phyloP scores from a whole-genome alignment of 2,888 invertebrate genomes.

The Tridacna gigas region DNA sequence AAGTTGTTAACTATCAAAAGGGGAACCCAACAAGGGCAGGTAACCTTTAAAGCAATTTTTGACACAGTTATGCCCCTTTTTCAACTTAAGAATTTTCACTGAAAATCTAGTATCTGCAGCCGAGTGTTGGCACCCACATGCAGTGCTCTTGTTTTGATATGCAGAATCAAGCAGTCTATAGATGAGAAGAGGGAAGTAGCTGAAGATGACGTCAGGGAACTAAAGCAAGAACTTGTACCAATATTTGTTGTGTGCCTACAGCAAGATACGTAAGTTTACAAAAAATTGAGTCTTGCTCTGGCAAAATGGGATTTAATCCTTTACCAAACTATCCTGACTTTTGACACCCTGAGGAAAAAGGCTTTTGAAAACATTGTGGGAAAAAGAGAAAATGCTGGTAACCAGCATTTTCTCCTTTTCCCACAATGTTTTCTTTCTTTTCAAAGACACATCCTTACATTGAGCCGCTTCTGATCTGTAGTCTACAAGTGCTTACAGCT shows the following conservation, averaged over 20 bases:
- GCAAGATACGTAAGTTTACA: constrained; percentile 76
- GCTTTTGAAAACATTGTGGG: background rate
- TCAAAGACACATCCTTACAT: too few species aligned
- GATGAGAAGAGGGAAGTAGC: constrained; percentile 66
- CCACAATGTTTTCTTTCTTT: background rate
- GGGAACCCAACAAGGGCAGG: too few species aligned
- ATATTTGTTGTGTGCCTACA: constrained; percentile 80
- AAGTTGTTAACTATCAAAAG: too few species aligned
- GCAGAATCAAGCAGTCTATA: constrained; percentile 68
- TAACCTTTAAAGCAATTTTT: too few species aligned
- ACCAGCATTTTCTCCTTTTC: background rate
- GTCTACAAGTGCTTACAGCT: too few species aligned
- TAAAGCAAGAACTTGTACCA: constrained; percentile 77
- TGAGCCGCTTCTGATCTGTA: too few species aligned
- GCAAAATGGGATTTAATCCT: too few species aligned
- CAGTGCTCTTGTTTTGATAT: constrained; percentile 8
- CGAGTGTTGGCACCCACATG: too few species aligned
- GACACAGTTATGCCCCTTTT: too few species aligned
- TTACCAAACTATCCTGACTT: background rate
- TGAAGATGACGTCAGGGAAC: constrained; percentile 72
- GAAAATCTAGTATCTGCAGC: too few species aligned
- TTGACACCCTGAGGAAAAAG: background rate
- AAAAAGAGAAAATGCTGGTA: background rate
- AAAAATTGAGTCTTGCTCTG: background rate
- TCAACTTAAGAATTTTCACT: too few species aligned